Conservation (phyloP, 2,797 vertebrate genomes). For the Girardinus metallicus region DNA sequence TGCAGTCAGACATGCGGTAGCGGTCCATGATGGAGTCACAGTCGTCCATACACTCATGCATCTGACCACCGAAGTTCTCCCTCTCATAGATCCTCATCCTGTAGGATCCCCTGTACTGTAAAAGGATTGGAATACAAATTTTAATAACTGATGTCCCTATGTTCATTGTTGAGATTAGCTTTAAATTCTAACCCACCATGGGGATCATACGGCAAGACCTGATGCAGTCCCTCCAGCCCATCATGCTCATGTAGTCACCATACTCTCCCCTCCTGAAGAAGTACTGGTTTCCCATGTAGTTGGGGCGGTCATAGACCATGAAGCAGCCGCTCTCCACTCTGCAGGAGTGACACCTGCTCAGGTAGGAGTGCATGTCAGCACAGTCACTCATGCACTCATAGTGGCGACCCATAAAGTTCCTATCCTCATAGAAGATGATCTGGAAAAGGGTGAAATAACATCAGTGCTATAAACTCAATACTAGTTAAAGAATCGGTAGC, state of each 20-base stretch:
- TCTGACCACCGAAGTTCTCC: background rate
- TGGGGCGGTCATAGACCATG: constrained; percentile 71
- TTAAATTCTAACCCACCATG: background rate
- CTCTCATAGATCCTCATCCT: background rate
- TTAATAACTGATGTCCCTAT: background rate
- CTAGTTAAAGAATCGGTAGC: background rate
- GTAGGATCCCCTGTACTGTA: constrained; percentile 2
- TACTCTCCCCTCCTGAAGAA: constrained; percentile 62
- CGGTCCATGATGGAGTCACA: constrained; percentile 53
- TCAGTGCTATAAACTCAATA: background rate
- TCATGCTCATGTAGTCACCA: background rate
- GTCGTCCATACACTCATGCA: background rate
- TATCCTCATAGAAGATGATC: background rate
- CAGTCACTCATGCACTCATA: constrained; percentile 66
- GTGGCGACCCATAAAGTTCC: background rate
- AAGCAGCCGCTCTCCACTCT: constrained; percentile 72
- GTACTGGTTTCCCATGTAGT: constrained; percentile 70
- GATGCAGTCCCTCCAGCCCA: background rate
- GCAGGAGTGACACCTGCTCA: constrained; percentile 69
- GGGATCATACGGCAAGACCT: background rate
- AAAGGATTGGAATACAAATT: background rate
- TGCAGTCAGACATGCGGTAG: constrained; percentile 61
- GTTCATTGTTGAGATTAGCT: background rate
- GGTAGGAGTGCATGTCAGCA: constrained; percentile 66
- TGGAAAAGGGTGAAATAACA: background rate